A percentile compares a stretch with the other conserved stretches of the same genome.
Conservation (phyloP, 2,888 invertebrate genomes). For the Lamellibrachia satsuma region DNA sequence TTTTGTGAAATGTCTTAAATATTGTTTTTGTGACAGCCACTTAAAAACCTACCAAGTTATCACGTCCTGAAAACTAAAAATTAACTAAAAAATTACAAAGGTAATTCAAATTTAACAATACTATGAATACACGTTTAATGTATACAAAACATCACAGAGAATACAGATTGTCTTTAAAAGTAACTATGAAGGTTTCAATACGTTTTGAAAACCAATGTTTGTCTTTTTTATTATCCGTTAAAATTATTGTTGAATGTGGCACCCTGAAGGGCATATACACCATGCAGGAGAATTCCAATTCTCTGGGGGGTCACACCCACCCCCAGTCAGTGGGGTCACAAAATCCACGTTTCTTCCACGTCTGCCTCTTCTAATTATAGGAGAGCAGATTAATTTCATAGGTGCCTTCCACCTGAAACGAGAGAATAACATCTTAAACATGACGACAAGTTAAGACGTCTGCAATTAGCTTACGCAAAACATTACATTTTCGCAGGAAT, state of each 20-base stretch:
- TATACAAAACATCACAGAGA: not conserved
- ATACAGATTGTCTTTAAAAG: not conserved
- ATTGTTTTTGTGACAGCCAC: too few relatives aligned
- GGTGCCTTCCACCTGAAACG: not conserved
- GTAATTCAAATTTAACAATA: not conserved
- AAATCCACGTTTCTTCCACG: not conserved
- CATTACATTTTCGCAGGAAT: too few relatives aligned
- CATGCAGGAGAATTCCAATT: not conserved
- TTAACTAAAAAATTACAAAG: not conserved
- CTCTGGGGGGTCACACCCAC: not conserved
- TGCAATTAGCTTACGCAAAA: too few relatives aligned
- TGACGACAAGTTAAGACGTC: not conserved
- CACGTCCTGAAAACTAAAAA: too few relatives aligned
- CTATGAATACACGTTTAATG: not conserved
- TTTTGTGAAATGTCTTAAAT: too few relatives aligned
- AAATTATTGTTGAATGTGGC: not conserved
- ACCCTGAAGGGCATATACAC: not conserved
- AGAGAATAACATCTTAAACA: not conserved
- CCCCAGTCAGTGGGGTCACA: not conserved
- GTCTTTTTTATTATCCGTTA: not conserved
- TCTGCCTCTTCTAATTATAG: not conserved
- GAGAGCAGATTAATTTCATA: constrained; percentile 7
- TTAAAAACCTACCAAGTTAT: too few relatives aligned
- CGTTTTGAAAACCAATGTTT: not conserved
- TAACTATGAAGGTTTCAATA: not conserved